Conservation (phyloP, 2,888 invertebrate species). For the Colostygia pectinataria region DNA sequence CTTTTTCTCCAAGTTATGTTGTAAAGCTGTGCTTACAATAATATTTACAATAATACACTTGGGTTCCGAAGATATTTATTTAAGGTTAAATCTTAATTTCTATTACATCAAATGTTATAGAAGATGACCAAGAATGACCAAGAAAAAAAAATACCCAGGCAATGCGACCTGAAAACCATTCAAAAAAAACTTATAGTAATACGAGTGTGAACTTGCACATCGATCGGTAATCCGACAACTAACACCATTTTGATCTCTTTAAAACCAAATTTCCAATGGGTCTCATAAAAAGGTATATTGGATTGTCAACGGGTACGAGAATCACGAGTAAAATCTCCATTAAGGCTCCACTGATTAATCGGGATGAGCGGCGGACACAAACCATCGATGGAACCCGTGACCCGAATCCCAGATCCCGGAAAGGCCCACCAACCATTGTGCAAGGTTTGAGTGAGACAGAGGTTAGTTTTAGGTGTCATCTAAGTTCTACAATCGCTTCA, state of each 20-base stretch:
- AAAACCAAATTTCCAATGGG: conserved; percentile 42
- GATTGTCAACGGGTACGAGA: conserved; percentile 57
- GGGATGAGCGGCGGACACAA: conserved; percentile 75
- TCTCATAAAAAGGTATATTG: conserved; percentile 57
- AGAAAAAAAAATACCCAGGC: no score
- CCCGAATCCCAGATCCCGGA: conserved; percentile 64
- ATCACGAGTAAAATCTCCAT: conserved; percentile 81
- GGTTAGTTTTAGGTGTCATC: neutral
- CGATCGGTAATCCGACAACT: conserved; percentile 4
- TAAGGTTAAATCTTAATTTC: no score
- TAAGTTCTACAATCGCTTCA: no score
- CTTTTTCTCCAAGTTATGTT: no score
- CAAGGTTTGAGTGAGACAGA: conserved; percentile 20
- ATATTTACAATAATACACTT: no score
- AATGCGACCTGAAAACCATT: no score
- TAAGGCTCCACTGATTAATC: conserved; percentile 74
- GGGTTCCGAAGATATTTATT: no score
- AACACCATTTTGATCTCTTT: conserved; percentile 1
- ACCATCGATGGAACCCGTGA: conserved; percentile 66
- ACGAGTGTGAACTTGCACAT: no score
- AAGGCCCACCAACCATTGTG: conserved; percentile 44
- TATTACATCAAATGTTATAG: no score
- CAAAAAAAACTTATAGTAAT: no score
- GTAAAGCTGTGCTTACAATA: no score
- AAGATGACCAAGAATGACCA: no score